Evolutionary conservation across 2,797 vertebrate species (phyloP).

Genomic region (Echiichthys vipera): DNA sequence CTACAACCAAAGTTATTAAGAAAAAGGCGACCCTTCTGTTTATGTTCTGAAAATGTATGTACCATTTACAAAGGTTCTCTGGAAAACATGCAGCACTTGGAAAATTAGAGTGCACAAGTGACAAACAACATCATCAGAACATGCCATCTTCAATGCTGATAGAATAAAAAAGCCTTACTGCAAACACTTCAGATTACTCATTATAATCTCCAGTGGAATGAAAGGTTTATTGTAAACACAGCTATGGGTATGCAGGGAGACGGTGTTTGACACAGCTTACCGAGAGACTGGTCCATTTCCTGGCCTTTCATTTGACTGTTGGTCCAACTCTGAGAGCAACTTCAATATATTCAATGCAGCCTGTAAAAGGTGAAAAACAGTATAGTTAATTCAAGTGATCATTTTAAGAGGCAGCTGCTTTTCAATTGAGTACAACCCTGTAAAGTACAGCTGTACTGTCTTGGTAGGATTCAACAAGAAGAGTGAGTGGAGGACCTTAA

Average conservation of each 20-base stretch:
- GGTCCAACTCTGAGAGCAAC: constrained; percentile 97
- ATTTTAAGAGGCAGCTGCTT: not conserved
- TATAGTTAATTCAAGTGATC: not conserved
- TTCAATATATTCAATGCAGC: constrained; percentile 98
- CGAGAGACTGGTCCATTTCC: constrained; percentile 96
- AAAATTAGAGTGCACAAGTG: not conserved
- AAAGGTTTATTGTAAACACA: not conserved
- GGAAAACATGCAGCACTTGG: constrained; percentile 7
- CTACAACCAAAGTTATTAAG: not conserved
- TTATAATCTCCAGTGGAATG: not conserved
- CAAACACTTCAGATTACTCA: not conserved
- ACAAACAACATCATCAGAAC: not conserved
- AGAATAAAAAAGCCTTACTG: too few species aligned
- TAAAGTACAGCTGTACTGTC: not conserved
- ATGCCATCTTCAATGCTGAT: not conserved
- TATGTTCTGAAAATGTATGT: not conserved
- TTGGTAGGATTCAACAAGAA: not conserved
- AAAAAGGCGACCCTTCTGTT: not conserved
- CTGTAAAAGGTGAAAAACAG: constrained; percentile 73
- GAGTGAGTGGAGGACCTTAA: not conserved
- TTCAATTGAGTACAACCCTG: not conserved
- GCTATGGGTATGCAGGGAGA: not conserved
- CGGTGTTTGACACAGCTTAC: constrained; percentile 73
- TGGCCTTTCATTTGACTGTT: constrained; percentile 93
- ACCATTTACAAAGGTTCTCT: not conserved